Percentiles rank a stretch among this genome's conserved stretches.
Conservation (phyloP, 2,113 vertebrate species). For the Cromileptes altivelis region DNA sequence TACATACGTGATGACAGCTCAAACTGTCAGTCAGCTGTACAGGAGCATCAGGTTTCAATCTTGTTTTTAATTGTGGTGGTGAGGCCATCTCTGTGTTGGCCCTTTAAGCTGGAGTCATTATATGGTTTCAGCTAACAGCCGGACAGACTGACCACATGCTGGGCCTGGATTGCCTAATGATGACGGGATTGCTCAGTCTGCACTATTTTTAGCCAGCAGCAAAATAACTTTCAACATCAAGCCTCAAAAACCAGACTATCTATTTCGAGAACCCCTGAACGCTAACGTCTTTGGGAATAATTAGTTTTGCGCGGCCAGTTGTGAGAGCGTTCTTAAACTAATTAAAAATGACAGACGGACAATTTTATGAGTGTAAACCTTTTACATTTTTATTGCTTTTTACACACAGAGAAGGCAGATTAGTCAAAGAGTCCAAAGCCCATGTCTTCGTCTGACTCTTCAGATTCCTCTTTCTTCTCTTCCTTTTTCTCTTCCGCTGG, state of each 20-base stretch:
- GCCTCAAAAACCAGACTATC: background rate
- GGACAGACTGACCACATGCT: slow-evolving; percentile 35
- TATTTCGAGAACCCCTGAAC: background rate
- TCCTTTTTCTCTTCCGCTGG: slow-evolving; percentile 90
- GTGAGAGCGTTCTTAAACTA: background rate
- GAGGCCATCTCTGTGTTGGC: background rate
- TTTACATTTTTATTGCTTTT: slow-evolving; percentile 87
- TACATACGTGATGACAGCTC: background rate
- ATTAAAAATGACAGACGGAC: slow-evolving; percentile 7
- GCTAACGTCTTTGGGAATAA: background rate
- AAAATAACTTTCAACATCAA: slow-evolving; percentile 27
- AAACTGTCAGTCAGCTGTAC: background rate
- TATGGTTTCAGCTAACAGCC: slow-evolving; percentile 34
- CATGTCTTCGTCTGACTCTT: slow-evolving; percentile 90
- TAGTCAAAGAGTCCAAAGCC: slow-evolving; percentile 90
- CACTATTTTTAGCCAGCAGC: slow-evolving; percentile 38
- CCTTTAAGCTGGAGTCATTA: slow-evolving; percentile 17
- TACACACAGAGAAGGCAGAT: slow-evolving; percentile 70
- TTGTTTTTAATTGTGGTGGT: background rate
- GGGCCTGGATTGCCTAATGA: slow-evolving; percentile 36
- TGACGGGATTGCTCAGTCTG: background rate
- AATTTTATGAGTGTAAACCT: slow-evolving; percentile 61
- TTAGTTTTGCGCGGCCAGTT: background rate
- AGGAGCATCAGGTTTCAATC: background rate
- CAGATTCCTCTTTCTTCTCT: slow-evolving; percentile 89